A percentile compares a stretch with the other conserved stretches of the same genome.
Evolutionary conservation across 2,113 vertebrate genomes (phyloP).

Genomic region (Toxotes jaculatrix): DNA sequence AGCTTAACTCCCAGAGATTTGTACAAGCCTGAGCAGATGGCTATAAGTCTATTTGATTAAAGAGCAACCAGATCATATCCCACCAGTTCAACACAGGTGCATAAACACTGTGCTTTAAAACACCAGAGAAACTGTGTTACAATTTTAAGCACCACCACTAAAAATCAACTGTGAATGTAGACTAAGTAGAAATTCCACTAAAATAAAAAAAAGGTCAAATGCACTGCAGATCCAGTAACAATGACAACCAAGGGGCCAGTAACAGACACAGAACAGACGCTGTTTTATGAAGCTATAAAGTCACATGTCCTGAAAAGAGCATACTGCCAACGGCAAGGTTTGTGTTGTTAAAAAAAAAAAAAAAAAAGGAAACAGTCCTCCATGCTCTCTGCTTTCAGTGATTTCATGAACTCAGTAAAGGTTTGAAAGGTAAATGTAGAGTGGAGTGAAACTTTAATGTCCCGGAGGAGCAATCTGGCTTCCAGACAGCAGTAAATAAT

Average conservation of each 20-base stretch:
- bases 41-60: conserved; percentile 43
- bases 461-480: not conserved
- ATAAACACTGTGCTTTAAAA: not conserved
- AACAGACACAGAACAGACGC: conserved; percentile 3
- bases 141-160: not conserved
- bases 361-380: not conserved
- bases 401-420: not conserved
- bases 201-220: not conserved
- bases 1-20: conserved; percentile 39
- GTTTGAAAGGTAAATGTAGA: not conserved
- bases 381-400: not conserved
- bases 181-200: not conserved
- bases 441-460: too few species aligned
- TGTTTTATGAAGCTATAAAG: conserved; percentile 22
- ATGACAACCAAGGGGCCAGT: not conserved
- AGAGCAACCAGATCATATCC: conserved; percentile 5
- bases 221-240: not conserved
- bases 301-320: conserved; percentile 16
- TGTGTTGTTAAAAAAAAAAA: conserved; percentile 2
- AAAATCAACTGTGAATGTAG: not conserved
- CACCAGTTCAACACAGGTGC: conserved; percentile 25
- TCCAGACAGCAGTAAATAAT: not conserved
- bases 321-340: not conserved
- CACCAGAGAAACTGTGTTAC: not conserved
- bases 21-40: conserved; percentile 17